These are phyloP conservation scores for Rhyacophila evoluta DNA, from an alignment of 2,888 invertebrate genomes.

Conservation along the genomic window DNA sequence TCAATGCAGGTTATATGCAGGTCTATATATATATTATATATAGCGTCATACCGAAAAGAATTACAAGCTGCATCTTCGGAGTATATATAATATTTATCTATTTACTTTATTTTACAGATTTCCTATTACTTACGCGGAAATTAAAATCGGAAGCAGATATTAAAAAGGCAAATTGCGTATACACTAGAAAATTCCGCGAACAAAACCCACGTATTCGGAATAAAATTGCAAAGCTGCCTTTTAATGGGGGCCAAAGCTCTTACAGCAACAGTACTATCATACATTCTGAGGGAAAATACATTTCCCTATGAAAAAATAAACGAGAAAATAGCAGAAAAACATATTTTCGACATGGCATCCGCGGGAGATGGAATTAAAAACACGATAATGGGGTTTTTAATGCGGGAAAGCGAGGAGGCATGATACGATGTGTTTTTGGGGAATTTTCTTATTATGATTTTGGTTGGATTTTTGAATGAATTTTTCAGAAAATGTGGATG, in stretches of 20 bases:
- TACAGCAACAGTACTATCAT: not conserved
- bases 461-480: conserved; percentile 1
- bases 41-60: too few relatives aligned
- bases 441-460: conserved; percentile 15
- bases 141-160: too few relatives aligned
- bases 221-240: conserved; percentile 22
- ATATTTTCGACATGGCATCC: conserved; percentile 17
- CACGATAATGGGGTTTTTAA: conserved; percentile 19
- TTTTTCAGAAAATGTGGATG: not conserved
- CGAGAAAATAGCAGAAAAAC: not conserved
- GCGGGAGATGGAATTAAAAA: conserved; percentile 24
- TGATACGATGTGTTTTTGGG: not conserved
- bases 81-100: too few relatives aligned
- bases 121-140: too few relatives aligned
- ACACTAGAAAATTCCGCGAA: not conserved
- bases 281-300: conserved; percentile 1
- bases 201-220: conserved; percentile 1
- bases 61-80: too few relatives aligned
- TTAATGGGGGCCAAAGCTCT: conserved; percentile 22
- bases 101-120: too few relatives aligned
- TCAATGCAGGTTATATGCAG: too few relatives aligned
- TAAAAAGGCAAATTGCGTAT: not conserved
- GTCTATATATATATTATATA: too few relatives aligned
- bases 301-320: conserved; percentile 7
- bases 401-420: not conserved